phyloP scores from a whole-genome alignment of 1,140 invertebrate genomes.

The Bombus superbus region DNA sequence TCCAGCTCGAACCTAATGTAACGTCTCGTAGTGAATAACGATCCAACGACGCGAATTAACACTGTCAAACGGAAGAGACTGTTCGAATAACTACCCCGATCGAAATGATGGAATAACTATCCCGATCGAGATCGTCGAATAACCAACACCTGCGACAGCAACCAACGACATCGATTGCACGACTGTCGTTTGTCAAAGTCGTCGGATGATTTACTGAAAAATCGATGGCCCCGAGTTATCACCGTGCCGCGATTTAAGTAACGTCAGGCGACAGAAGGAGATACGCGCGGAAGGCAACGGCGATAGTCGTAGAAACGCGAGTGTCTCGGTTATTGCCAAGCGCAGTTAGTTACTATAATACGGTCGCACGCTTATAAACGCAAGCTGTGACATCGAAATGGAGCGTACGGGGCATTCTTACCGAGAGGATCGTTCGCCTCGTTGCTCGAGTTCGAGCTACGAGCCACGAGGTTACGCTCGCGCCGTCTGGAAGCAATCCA shows the following conservation, averaged over 20 bases:
- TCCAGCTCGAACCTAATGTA: background rate
- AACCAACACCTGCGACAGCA: background rate
- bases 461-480: slow-evolving; percentile 49
- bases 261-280: background rate
- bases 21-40: background rate
- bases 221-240: slow-evolving; percentile 1
- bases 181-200: background rate
- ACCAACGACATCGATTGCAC: background rate
- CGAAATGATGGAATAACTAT: background rate
- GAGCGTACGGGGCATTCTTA: slow-evolving; percentile 50
- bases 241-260: background rate
- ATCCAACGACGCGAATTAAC: background rate
- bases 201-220: slow-evolving; percentile 17
- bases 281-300: slow-evolving; percentile 5
- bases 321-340: slow-evolving; percentile 40
- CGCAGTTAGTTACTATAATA: slow-evolving; percentile 55
- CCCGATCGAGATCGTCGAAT: no score
- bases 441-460: slow-evolving; percentile 26
- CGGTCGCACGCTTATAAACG: slow-evolving; percentile 46
- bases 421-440: slow-evolving; percentile 16
- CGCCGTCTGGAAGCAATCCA: slow-evolving; percentile 71
- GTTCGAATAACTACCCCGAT: no score
- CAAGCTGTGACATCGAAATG: slow-evolving; percentile 59
- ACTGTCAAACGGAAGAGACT: background rate
- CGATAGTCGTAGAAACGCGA: slow-evolving; percentile 1